These are phyloP conservation scores for Crocodylus rhombifer DNA, from an alignment of 2,797 vertebrate genomes.

Conservation along the genomic window DNA sequence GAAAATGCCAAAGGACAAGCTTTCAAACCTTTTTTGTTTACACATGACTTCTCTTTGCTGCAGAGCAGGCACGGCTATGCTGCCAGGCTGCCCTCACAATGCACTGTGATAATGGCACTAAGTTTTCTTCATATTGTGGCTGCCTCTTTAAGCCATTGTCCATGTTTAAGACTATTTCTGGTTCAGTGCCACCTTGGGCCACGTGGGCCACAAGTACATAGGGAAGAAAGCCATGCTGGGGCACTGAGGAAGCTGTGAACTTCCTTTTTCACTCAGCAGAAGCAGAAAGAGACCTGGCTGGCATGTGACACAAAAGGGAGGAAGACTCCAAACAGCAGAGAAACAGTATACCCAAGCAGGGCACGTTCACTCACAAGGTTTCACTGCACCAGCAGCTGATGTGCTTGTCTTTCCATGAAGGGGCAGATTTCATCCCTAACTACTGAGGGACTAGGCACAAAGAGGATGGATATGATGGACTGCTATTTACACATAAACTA, in stretches of 20 bases:
- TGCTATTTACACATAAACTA: constrained; percentile 14
- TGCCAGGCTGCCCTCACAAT: not conserved
- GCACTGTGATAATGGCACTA: not conserved
- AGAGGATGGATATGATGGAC: not conserved
- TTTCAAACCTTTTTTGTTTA: not conserved
- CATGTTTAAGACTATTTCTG: fast-evolving
- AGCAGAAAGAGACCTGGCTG: not conserved
- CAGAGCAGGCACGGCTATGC: not conserved
- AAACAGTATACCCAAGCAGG: not conserved
- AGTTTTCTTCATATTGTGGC: not conserved
- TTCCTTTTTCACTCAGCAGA: not conserved
- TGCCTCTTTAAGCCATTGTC: fast-evolving
- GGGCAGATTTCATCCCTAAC: not conserved
- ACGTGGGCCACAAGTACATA: not conserved
- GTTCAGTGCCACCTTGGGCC: not conserved
- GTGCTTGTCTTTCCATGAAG: not conserved
- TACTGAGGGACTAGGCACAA: not conserved
- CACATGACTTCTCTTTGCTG: fast-evolving
- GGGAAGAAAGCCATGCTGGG: not conserved
- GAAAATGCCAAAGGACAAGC: not conserved
- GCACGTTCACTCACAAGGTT: fast-evolving
- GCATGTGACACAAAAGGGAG: not conserved
- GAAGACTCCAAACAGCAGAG: not conserved
- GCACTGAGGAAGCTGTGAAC: not conserved
- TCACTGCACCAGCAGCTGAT: not conserved